phyloP scores from a whole-genome alignment of 2,888 invertebrate species.

The Tanytarsus gracilentus region DNA sequence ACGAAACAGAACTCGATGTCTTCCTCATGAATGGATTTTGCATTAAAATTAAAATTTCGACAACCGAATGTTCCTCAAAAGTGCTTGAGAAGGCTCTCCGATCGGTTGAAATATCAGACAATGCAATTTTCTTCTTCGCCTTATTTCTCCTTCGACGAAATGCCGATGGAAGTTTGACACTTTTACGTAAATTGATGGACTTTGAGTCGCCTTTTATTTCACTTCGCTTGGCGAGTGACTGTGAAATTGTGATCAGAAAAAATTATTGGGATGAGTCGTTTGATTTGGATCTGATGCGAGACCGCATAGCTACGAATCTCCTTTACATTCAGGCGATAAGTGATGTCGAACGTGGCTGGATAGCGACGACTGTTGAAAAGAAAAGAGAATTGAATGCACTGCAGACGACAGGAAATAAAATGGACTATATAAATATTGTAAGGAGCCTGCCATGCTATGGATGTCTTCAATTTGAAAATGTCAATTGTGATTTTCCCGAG shows the following conservation, averaged over 20 bases:
- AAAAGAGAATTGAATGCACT: conserved; percentile 59
- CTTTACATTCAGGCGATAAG: conserved; percentile 79
- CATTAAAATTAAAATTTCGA: conserved; percentile 68
- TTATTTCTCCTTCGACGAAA: conserved; percentile 76
- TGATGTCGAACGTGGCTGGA: conserved; percentile 83
- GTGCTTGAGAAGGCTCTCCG: conserved; percentile 74
- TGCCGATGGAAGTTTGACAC: conserved; percentile 57
- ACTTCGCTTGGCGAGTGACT: conserved; percentile 66
- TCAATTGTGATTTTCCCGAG: conserved; percentile 67
- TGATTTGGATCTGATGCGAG: conserved; percentile 73
- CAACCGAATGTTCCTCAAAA: conserved; percentile 74
- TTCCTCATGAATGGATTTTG: conserved; percentile 80
- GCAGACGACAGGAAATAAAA: conserved; percentile 68
- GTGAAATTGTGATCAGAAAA: conserved; percentile 78
- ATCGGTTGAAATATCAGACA: conserved; percentile 68
- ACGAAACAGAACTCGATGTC: conserved; percentile 68
- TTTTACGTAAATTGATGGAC: conserved; percentile 84
- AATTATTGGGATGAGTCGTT: conserved; percentile 85
- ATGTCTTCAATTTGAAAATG: conserved; percentile 69
- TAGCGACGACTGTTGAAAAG: conserved; percentile 60
- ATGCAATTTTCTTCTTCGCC: conserved; percentile 79
- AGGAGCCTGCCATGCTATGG: conserved; percentile 82
- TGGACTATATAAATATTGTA: conserved; percentile 81
- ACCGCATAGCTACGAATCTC: conserved; percentile 74
- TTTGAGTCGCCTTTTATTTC: conserved; percentile 97